Percentiles rank a stretch among this genome's conserved stretches.
Conservation (phyloP, 2,888 invertebrate genomes). For the Polydrusus tereticollis region DNA sequence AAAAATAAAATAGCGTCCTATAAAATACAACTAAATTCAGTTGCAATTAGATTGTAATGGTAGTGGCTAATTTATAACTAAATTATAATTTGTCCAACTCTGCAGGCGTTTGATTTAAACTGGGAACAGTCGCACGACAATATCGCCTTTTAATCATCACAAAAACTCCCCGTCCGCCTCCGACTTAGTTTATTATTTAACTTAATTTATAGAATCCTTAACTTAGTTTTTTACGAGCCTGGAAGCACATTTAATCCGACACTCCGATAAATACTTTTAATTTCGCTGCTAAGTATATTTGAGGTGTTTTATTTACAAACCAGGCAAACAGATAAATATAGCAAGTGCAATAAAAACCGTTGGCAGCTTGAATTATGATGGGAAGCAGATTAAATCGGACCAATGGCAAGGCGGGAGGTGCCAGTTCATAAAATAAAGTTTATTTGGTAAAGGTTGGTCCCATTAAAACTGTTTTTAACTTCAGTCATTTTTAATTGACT, state of each 20-base stretch:
- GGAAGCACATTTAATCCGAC: slow-evolving; percentile 15
- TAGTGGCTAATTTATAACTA: no score
- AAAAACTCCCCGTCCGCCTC: background rate
- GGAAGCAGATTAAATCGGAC: background rate
- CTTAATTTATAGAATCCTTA: slow-evolving; percentile 13
- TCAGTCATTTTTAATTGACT: no score
- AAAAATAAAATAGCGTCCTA: no score
- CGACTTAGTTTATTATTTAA: slow-evolving; percentile 21
- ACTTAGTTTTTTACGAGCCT: slow-evolving; percentile 14
- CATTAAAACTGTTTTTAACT: no score
- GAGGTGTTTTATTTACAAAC: slow-evolving; percentile 32
- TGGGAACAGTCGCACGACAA: background rate
- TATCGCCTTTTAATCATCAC: background rate
- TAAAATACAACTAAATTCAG: no score
- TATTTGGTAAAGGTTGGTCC: no score
- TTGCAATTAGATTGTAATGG: no score
- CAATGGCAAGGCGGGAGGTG: background rate
- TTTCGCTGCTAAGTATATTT: slow-evolving; percentile 31
- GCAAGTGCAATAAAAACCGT: slow-evolving; percentile 25
- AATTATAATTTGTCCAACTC: no score
- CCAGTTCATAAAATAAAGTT: no score
- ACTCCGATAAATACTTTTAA: slow-evolving; percentile 31
- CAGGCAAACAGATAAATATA: slow-evolving; percentile 15
- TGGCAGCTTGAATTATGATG: slow-evolving; percentile 24
- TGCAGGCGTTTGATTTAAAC: no score